phyloP scores from a whole-genome alignment of 92 coral and sea anemone species.

The Anthopleura xanthogrammica region DNA sequence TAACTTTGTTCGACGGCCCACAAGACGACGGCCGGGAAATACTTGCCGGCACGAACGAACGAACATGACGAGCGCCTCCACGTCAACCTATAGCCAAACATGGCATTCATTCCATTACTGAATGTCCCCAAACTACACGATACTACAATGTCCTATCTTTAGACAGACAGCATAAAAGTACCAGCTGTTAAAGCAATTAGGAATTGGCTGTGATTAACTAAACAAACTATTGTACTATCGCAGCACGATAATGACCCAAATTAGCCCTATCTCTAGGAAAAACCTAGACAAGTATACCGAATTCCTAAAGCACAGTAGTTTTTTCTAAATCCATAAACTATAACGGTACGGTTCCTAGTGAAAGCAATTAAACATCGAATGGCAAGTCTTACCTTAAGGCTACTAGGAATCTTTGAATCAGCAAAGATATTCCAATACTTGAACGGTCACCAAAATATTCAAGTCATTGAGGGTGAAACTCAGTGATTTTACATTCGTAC shows the following conservation, averaged over 20 bases:
- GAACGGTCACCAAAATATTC: too few relatives aligned
- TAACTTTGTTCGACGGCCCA: too few relatives aligned
- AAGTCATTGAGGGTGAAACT: too few relatives aligned
- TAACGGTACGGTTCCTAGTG: too few relatives aligned
- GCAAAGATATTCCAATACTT: too few relatives aligned
- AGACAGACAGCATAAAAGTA: slow-evolving; percentile 26
- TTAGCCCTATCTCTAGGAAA: slow-evolving; percentile 23
- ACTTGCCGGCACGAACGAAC: too few relatives aligned
- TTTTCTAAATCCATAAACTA: too few relatives aligned
- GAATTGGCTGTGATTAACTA: slow-evolving; percentile 56
- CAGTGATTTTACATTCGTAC: not conserved
- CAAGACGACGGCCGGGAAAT: too few relatives aligned
- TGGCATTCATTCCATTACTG: not conserved
- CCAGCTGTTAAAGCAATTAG: slow-evolving; percentile 73
- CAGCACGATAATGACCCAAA: slow-evolving; percentile 58
- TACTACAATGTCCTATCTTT: not conserved
- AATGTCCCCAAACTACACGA: slow-evolving; percentile 17
- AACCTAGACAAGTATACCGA: not conserved
- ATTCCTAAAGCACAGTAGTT: not conserved
- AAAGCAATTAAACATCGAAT: too few relatives aligned
- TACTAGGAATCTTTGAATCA: too few relatives aligned
- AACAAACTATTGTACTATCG: slow-evolving; percentile 73
- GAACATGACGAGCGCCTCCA: too few relatives aligned
- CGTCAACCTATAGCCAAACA: not conserved
- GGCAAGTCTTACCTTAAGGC: too few relatives aligned